A percentile compares a stretch with the other conserved stretches of the same genome.
Evolutionary conservation across 2,888 invertebrate species (phyloP).

Genomic region (Nemurella pictetii): DNA sequence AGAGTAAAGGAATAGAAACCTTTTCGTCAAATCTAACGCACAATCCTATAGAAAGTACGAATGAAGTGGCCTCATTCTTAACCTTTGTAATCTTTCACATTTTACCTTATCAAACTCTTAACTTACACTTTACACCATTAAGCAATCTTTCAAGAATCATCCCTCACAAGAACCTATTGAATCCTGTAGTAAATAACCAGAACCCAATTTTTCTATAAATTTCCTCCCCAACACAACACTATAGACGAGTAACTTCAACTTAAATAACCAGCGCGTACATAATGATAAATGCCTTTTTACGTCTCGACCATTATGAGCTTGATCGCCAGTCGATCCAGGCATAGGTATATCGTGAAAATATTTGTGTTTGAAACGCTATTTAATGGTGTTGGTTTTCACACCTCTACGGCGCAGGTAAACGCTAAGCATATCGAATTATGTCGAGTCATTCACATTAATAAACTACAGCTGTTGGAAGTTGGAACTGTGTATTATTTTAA

Average conservation of each 20-base stretch:
- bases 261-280: neutral
- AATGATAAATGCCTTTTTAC: slow-evolving; percentile 15
- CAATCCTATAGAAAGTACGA: no score
- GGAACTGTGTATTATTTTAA: slow-evolving; percentile 28
- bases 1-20: no score
- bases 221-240: neutral
- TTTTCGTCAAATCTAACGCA: no score
- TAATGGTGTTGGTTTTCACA: slow-evolving; percentile 29
- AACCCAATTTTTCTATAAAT: neutral
- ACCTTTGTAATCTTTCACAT: no score
- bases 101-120: no score
- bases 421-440: slow-evolving; percentile 15
- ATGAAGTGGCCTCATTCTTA: no score
- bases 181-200: neutral
- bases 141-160: neutral
- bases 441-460: slow-evolving; percentile 18
- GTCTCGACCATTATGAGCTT: neutral
- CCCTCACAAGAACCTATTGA: neutral
- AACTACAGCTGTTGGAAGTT: slow-evolving; percentile 22
- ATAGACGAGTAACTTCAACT: neutral
- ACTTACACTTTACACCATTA: neutral
- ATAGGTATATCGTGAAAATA: slow-evolving; percentile 22
- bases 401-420: neutral
- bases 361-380: slow-evolving; percentile 23
- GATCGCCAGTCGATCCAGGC: neutral